A percentile compares a stretch with the other conserved stretches of the same genome.
These are phyloP conservation scores for Onthophagus sagittarius DNA, from an alignment of 2,888 invertebrate genomes.

Conservation along the genomic window DNA sequence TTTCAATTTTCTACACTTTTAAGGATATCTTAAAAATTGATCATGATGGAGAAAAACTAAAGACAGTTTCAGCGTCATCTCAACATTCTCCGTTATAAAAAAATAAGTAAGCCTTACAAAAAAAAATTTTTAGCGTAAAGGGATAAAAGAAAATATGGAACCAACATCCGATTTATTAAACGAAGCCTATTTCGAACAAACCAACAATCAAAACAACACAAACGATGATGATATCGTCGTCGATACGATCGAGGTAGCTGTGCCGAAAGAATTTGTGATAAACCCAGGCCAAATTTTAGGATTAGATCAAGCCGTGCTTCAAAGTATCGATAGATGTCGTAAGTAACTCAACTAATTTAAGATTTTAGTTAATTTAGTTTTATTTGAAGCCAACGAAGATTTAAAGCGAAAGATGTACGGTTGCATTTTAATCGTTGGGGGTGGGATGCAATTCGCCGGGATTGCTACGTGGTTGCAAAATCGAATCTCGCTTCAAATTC, in stretches of 20 bases:
- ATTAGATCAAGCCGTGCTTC: slow-evolving; percentile 85
- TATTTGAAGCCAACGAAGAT: slow-evolving; percentile 68
- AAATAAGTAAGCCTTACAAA: no score
- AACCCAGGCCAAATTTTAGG: slow-evolving; percentile 79
- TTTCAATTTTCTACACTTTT: no score
- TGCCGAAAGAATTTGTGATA: slow-evolving; percentile 62
- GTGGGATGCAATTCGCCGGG: slow-evolving; percentile 84
- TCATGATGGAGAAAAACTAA: no score
- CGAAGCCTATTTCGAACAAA: slow-evolving; percentile 52
- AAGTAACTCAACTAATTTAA: slow-evolving; percentile 39
- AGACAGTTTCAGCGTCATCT: no score
- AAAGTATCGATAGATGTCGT: slow-evolving; percentile 88
- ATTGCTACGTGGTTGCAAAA: slow-evolving; percentile 86
- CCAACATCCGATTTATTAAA: slow-evolving; percentile 48
- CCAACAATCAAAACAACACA: slow-evolving; percentile 50
- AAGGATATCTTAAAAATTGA: no score
- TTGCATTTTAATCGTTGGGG: slow-evolving; percentile 86
- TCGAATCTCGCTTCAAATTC: slow-evolving; percentile 71
- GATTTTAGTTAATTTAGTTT: no score
- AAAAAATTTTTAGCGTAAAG: slow-evolving; percentile 55
- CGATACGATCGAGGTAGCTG: slow-evolving; percentile 55
- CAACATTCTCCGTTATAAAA: no score
- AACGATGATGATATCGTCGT: slow-evolving; percentile 71
- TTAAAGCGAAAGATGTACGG: slow-evolving; percentile 92
- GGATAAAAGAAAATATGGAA: slow-evolving; percentile 59